Percentiles rank a stretch among this genome's conserved stretches.
Conservation (phyloP, 2,113 vertebrate species). For the Melozone crissalis region DNA sequence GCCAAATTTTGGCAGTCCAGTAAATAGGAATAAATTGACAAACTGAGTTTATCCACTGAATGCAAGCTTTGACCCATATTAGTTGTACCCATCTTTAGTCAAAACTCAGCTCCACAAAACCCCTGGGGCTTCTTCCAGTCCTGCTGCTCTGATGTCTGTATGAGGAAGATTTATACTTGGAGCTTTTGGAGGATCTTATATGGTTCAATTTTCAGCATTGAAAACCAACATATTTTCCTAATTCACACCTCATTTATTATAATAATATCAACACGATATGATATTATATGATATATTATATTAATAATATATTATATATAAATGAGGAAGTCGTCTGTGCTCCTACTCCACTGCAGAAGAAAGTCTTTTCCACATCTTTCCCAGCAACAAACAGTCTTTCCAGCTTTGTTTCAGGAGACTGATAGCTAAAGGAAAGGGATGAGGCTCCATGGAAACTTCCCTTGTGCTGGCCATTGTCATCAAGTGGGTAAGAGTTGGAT, state of each 20-base stretch:
- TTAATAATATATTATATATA: neutral
- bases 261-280: neutral
- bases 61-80: neutral
- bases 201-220: neutral
- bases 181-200: neutral
- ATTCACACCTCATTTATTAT: conserved; percentile 1
- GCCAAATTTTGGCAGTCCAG: neutral
- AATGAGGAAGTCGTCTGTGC: neutral
- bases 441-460: conserved; percentile 18
- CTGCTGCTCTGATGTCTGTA: conserved; percentile 65
- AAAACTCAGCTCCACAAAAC: conserved; percentile 8
- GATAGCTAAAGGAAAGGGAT: neutral
- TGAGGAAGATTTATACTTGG: conserved; percentile 28
- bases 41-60: conserved; percentile 5
- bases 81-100: conserved; percentile 50
- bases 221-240: neutral
- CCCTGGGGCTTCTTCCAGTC: neutral
- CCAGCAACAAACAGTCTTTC: neutral
- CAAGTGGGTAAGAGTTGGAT: neutral
- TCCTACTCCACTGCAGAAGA: neutral
- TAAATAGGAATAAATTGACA: neutral
- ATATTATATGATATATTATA: neutral
- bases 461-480: neutral
- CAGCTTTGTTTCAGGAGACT: neutral
- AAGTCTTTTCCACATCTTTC: neutral